These are phyloP conservation scores for Neuroterus valhalla DNA, from an alignment of 1,140 invertebrate genomes.

Conservation along the genomic window DNA sequence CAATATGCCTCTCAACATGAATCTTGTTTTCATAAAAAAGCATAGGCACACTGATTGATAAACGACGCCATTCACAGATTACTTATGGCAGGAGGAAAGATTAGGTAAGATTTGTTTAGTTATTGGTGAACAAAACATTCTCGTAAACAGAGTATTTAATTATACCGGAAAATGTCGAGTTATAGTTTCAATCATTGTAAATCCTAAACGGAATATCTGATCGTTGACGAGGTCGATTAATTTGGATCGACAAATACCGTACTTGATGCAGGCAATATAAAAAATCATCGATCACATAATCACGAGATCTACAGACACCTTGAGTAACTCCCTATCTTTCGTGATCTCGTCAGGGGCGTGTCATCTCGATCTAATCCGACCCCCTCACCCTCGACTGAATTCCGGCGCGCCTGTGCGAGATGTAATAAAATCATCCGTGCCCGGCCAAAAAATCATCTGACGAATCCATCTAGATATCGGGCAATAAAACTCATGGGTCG, in stretches of 20 bases:
- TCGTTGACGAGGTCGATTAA: conserved; percentile 38
- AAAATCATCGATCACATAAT: conserved; percentile 57
- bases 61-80: background rate
- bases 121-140: background rate
- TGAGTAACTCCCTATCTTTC: conserved; percentile 52
- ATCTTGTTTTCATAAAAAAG: conserved; percentile 13
- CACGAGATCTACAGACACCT: conserved; percentile 53
- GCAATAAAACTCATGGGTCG: conserved; percentile 69
- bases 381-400: conserved; percentile 47
- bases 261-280: conserved; percentile 42
- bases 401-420: conserved; percentile 44
- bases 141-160: too few species aligned
- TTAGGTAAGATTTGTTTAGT: background rate
- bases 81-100: background rate
- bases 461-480: conserved; percentile 72
- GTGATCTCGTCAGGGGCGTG: conserved; percentile 65
- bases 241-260: conserved; percentile 45
- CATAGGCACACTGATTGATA: background rate
- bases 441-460: conserved; percentile 65
- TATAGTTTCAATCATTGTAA: background rate
- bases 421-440: conserved; percentile 69
- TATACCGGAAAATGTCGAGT: background rate
- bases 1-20: conserved; percentile 4
- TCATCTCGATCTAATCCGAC: conserved; percentile 58
- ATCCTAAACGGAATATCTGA: conserved; percentile 10